These are phyloP conservation scores for Hypanus sabinus DNA, from an alignment of 2,113 vertebrate species.

Conservation along the genomic window DNA sequence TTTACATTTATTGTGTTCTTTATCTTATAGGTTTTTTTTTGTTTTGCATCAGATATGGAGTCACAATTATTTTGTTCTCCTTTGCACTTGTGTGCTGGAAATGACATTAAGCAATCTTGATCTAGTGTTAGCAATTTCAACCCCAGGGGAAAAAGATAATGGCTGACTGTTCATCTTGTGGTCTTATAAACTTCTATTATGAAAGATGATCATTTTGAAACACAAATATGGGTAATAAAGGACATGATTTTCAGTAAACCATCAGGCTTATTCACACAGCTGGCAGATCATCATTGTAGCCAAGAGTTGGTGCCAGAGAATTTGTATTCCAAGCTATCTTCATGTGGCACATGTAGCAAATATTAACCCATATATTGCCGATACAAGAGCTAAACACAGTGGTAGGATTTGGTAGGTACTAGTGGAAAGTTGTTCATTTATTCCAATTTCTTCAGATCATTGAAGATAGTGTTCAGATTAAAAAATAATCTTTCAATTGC, in stretches of 20 bases:
- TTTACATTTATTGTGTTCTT: too few species aligned
- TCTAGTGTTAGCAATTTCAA: too few species aligned
- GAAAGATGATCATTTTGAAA: background rate
- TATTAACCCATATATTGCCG: background rate
- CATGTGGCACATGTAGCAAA: background rate
- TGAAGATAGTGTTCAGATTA: background rate
- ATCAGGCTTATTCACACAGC: background rate
- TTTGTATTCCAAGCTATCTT: background rate
- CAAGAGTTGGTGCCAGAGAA: background rate
- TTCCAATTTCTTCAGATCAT: background rate
- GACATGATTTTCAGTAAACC: background rate
- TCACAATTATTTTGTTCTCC: too few species aligned
- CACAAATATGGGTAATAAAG: background rate
- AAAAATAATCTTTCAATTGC: background rate
- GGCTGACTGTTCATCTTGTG: too few species aligned
- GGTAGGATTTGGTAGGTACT: background rate
- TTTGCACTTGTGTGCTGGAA: too few species aligned
- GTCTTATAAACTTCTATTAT: too few species aligned
- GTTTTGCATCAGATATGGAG: too few species aligned
- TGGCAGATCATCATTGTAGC: background rate
- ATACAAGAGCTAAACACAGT: background rate
- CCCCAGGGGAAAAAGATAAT: too few species aligned
- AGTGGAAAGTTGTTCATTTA: background rate
- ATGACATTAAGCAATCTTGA: too few species aligned
- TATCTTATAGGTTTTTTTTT: too few species aligned